Evolutionary conservation across 1,140 invertebrate species (phyloP).

Genomic region (Saccostrea echinata): DNA sequence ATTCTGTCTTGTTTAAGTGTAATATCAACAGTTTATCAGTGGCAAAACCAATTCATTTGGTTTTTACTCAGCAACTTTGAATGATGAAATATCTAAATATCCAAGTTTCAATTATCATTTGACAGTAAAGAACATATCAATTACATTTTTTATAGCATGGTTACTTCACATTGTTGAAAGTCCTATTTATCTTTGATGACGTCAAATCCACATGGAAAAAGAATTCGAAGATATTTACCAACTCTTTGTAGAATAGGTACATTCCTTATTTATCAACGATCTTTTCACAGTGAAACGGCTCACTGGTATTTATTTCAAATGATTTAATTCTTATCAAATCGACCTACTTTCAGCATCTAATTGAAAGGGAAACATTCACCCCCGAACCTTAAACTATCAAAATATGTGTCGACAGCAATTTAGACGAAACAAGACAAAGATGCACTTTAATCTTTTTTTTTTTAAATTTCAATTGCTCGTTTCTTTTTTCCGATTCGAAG

Average conservation of each 20-base stretch:
- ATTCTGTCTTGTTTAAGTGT: neutral
- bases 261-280: conserved; percentile 2
- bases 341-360: neutral
- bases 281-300: neutral
- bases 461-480: neutral
- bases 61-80: neutral
- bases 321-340: neutral
- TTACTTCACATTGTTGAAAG: neutral
- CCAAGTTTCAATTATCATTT: neutral
- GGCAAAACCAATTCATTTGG: neutral
- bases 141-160: conserved; percentile 6
- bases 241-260: neutral
- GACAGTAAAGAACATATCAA: neutral
- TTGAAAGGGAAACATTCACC: neutral
- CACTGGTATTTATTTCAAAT: conserved; percentile 15
- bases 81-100: neutral
- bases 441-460: no score
- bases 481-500: neutral
- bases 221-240: neutral
- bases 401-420: conserved; percentile 25
- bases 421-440: conserved; percentile 4
- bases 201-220: neutral
- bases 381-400: neutral
- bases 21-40: neutral
- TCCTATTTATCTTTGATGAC: neutral